Conservation (phyloP, 1,140 invertebrate species). For the Phortica variegata region DNA sequence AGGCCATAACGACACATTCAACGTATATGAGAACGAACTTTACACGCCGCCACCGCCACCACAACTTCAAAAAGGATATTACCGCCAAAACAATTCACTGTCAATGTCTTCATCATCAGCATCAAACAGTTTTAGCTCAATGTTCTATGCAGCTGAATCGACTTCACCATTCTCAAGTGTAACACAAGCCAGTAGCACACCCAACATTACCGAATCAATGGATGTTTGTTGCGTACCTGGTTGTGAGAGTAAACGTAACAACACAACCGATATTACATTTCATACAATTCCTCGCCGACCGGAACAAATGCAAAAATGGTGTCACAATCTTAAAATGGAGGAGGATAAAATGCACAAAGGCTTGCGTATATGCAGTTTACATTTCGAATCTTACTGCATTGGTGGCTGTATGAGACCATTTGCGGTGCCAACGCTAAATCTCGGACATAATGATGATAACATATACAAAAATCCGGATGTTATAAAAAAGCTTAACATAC, state of each 20-base stretch:
- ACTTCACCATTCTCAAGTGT: conserved; percentile 18
- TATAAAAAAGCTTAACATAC: conserved; percentile 49
- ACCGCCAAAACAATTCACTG: conserved; percentile 9
- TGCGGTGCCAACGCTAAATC: conserved; percentile 42
- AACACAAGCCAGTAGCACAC: conserved; percentile 23
- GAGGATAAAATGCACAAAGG: conserved; percentile 48
- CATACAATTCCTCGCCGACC: conserved; percentile 48
- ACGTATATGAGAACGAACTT: conserved; percentile 51
- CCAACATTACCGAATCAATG: conserved; percentile 39
- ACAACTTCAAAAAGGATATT: neutral
- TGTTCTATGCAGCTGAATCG: neutral
- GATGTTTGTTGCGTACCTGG: conserved; percentile 47
- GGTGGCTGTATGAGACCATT: conserved; percentile 54
- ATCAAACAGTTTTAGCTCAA: conserved; percentile 11
- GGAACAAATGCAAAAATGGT: conserved; percentile 50
- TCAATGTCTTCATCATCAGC: conserved; percentile 15
- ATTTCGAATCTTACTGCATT: conserved; percentile 51
- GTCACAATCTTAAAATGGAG: conserved; percentile 46
- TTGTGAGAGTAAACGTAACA: conserved; percentile 47
- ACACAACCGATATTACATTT: conserved; percentile 48
- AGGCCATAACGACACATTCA: conserved; percentile 49
- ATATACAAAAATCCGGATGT: conserved; percentile 52
- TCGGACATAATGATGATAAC: conserved; percentile 47
- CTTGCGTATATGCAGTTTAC: conserved; percentile 45
- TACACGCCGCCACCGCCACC: conserved; percentile 38